Evolutionary conservation across 2,797 vertebrate genomes (phyloP), one percentile per base, ranked within the genome.

Genomic region (Enteromius anoplus): DNA sequence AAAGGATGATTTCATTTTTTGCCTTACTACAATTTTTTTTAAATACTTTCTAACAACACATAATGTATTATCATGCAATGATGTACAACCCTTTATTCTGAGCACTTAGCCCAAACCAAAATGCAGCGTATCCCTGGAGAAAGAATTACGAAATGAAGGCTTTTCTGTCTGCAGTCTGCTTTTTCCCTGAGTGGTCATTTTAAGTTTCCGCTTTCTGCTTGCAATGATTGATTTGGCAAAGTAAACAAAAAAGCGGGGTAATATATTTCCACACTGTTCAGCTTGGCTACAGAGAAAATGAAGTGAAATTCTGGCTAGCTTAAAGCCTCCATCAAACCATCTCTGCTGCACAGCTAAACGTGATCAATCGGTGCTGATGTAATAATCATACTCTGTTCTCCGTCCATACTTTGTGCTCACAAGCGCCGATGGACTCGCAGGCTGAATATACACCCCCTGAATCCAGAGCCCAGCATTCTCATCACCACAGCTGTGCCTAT

Each of bases 401-500:
- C 42, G 47, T 40, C 62, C 80, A 76, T 19, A 53, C 53, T 40
- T 62, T 11, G 68, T 55, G 32, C 37, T 45, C 32, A 42, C 66
- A 45, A 45, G 14, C 19, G 1, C 47, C 14, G 66, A 71, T 77
- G 66, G 40, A 70, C 65, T 23, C 14, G 29, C 26, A 62, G 15
- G 29, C 82, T 71, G 82, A 69, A 89, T 85, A 75, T 84, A 40
- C 34, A 77, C 81, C 82, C 84, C 70, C 65, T 82, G 82, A 83
- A 78, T 83, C 29, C 66, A 71, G 17, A 82, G 84, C 45, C 76
- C 75, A 49, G 86, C 75, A 85, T 77, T 90, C 87, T 86, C 85
- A 86, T 87, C 84, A 87, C 84, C 71, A 75, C 37, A 53, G 84
- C 80, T 60, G 65, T 69, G 65, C 49, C 65, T 77, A 83, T 83